A percentile compares a stretch with the other conserved stretches of the same genome.
Evolutionary conservation across 2,888 invertebrate genomes (phyloP).

Genomic region (Eustalomyia histrio): DNA sequence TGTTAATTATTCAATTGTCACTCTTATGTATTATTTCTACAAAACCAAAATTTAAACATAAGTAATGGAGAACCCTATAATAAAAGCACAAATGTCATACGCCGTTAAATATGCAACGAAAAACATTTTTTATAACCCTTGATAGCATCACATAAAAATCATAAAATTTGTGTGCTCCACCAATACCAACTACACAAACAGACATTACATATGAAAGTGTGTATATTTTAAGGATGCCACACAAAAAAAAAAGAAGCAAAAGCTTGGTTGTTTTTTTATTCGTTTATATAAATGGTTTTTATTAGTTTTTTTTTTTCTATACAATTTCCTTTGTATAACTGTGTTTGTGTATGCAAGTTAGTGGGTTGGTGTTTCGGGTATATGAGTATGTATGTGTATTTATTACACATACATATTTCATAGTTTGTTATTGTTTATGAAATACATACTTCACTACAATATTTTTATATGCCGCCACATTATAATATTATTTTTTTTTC

Average conservation of each 20-base stretch:
- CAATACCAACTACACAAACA: constrained; percentile 22
- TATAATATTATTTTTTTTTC: constrained; percentile 44
- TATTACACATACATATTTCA: constrained; percentile 48
- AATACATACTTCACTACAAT: constrained; percentile 33
- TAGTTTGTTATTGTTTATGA: constrained; percentile 65
- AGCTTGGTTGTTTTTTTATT: constrained; percentile 24
- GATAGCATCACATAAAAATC: constrained; percentile 62
- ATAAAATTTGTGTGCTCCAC: constrained; percentile 52
- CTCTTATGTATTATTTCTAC: no score
- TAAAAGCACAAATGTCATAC: constrained; percentile 57
- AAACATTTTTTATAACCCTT: constrained; percentile 49
- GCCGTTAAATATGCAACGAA: constrained; percentile 62
- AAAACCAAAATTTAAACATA: no score
- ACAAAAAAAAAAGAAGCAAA: constrained; percentile 22
- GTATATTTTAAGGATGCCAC: background rate
- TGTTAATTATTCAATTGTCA: no score
- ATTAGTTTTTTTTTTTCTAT: constrained; percentile 57
- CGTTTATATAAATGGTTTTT: constrained; percentile 54
- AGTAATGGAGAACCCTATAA: background rate
- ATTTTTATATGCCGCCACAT: constrained; percentile 66
- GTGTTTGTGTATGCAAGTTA: background rate
- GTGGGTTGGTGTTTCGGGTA: constrained; percentile 8
- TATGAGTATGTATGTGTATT: constrained; percentile 25
- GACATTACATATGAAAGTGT: background rate
- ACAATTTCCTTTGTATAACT: constrained; percentile 36